Percentiles rank a stretch among this genome's conserved stretches.
Evolutionary conservation across 2,113 vertebrate genomes (phyloP).

Genomic region (Oryzias woworae): DNA sequence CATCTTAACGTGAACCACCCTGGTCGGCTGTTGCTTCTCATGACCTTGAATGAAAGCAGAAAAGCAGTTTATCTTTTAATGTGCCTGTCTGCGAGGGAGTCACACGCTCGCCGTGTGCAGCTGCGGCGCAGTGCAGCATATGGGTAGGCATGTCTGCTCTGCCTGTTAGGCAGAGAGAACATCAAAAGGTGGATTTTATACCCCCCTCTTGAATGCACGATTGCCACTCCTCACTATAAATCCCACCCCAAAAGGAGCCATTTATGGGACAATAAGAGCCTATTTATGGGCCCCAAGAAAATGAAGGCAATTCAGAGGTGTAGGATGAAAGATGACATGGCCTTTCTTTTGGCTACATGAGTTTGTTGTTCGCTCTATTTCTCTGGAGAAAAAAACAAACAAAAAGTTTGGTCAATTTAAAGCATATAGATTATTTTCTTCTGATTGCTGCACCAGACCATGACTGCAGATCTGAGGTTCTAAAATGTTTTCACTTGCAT

Average conservation of each 20-base stretch:
- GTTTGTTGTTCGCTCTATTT: conserved; percentile 44
- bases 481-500: conserved; percentile 35
- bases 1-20: conserved; percentile 57
- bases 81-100: conserved; percentile 54
- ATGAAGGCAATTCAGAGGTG: conserved; percentile 72
- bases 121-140: conserved; percentile 45
- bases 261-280: conserved; percentile 74
- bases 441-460: not conserved
- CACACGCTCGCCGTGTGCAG: conserved; percentile 57
- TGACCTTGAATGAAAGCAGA: conserved; percentile 71
- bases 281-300: conserved; percentile 68
- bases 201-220: conserved; percentile 17
- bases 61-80: conserved; percentile 66
- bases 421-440: not conserved
- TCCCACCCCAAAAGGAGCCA: conserved; percentile 71
- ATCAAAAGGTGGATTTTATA: conserved; percentile 70
- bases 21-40: conserved; percentile 58
- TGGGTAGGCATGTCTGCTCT: conserved; percentile 55
- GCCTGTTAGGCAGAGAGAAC: conserved; percentile 57
- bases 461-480: conserved; percentile 25
- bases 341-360: conserved; percentile 40
- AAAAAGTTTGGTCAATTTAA: too few relatives aligned
- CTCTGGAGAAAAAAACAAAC: conserved; percentile 26
- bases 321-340: conserved; percentile 72
- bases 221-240: conserved; percentile 66